Evolutionary conservation across 2,113 vertebrate genomes (phyloP).

Genomic region (Echinops telfairi): DNA sequence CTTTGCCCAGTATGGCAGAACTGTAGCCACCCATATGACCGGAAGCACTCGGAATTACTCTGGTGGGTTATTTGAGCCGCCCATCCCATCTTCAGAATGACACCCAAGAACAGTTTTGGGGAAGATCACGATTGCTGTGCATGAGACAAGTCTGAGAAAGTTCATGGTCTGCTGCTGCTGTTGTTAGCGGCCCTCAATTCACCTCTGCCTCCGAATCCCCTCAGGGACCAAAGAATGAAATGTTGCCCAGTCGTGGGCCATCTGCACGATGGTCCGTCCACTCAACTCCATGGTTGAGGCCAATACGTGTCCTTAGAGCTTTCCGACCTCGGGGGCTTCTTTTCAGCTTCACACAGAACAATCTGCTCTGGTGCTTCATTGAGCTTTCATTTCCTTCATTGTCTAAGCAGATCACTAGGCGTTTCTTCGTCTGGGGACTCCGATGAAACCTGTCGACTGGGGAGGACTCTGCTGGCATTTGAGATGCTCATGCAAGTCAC

Average conservation of each 20-base stretch:
- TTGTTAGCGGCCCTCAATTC: not conserved
- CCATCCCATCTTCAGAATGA: not conserved
- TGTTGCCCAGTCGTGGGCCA: not conserved
- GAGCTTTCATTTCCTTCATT: not conserved
- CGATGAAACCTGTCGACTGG: not conserved
- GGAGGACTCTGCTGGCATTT: not conserved
- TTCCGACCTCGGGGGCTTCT: not conserved
- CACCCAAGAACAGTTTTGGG: not conserved
- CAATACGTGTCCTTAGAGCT: not conserved
- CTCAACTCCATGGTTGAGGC: not conserved
- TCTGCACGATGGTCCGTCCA: not conserved
- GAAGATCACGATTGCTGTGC: not conserved
- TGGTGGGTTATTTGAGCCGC: accelerated
- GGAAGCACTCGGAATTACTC: not conserved
- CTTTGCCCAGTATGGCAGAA: not conserved
- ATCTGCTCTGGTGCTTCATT: not conserved
- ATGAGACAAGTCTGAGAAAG: not conserved
- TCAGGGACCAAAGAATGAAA: not conserved
- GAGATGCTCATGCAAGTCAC: not conserved
- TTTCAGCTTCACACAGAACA: not conserved
- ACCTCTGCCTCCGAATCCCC: not conserved
- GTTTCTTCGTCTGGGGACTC: not conserved
- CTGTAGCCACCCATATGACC: not conserved
- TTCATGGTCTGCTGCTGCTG: not conserved
- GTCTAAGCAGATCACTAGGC: too few species aligned